Conservation (phyloP, 2,888 invertebrate genomes). For the Campaea margaritaria region DNA sequence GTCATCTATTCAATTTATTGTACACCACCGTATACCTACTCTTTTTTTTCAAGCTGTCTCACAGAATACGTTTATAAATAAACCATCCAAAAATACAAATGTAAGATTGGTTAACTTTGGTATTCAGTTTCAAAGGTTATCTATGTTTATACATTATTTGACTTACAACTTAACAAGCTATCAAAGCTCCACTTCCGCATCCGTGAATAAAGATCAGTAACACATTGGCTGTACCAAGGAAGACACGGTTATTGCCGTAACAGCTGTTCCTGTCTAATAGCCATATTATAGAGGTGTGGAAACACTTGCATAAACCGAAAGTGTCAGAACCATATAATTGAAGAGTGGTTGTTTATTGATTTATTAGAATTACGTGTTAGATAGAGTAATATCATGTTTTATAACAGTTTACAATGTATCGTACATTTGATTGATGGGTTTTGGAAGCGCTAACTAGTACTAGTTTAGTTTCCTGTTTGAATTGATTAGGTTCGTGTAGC, state of each 20-base stretch:
- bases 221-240: conserved; percentile 33
- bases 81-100: too few relatives aligned
- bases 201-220: conserved; percentile 7
- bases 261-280: conserved; percentile 9
- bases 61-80: too few relatives aligned
- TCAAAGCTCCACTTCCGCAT: conserved; percentile 1
- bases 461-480: neutral
- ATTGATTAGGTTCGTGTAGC: too few relatives aligned
- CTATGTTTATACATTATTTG: too few relatives aligned
- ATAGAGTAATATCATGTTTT: conserved; percentile 19
- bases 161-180: neutral
- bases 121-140: too few relatives aligned
- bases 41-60: too few relatives aligned
- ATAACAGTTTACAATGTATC: conserved; percentile 21
- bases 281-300: conserved; percentile 18
- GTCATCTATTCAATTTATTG: too few relatives aligned
- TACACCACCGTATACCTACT: too few relatives aligned
- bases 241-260: conserved; percentile 50
- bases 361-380: conserved; percentile 42
- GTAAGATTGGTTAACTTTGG: too few relatives aligned
- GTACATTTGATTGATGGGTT: conserved; percentile 4
- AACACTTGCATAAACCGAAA: conserved; percentile 46
- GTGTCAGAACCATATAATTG: conserved; percentile 56
- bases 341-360: conserved; percentile 50
- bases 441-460: neutral